phyloP scores from a whole-genome alignment of 2,888 invertebrate species.

The Teleiodes luculella region DNA sequence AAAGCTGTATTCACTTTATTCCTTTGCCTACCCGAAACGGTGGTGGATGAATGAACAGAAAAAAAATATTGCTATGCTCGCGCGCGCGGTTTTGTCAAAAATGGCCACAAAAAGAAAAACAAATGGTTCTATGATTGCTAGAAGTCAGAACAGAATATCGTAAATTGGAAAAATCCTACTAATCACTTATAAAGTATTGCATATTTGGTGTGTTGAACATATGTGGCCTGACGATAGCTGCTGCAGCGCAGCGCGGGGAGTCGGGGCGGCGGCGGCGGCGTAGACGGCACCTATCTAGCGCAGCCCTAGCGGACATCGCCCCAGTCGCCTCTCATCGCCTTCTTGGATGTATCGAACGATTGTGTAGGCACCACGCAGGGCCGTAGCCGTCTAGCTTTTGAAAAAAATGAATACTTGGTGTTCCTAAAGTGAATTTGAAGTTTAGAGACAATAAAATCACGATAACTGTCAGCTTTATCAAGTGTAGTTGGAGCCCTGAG shows the following conservation, averaged over 20 bases:
- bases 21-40: no score
- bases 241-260: not conserved
- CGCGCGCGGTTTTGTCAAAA: no score
- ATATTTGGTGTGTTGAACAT: no score
- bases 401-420: slow-evolving; percentile 33
- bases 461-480: slow-evolving; percentile 32
- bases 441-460: slow-evolving; percentile 40
- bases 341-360: slow-evolving; percentile 76
- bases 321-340: slow-evolving; percentile 75
- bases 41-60: no score
- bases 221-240: not conserved
- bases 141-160: no score
- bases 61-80: no score
- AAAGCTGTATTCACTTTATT: no score
- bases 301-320: slow-evolving; percentile 75
- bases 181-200: no score
- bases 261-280: slow-evolving; percentile 30
- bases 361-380: slow-evolving; percentile 63
- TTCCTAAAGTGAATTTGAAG: slow-evolving; percentile 40
- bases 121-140: no score
- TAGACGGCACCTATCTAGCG: slow-evolving; percentile 68
- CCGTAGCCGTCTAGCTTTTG: slow-evolving; percentile 35
- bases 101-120: no score
- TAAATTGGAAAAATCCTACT: no score
- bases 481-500: not conserved